phyloP scores from a whole-genome alignment of 2,797 vertebrate species.

The Acanthurus tractus region DNA sequence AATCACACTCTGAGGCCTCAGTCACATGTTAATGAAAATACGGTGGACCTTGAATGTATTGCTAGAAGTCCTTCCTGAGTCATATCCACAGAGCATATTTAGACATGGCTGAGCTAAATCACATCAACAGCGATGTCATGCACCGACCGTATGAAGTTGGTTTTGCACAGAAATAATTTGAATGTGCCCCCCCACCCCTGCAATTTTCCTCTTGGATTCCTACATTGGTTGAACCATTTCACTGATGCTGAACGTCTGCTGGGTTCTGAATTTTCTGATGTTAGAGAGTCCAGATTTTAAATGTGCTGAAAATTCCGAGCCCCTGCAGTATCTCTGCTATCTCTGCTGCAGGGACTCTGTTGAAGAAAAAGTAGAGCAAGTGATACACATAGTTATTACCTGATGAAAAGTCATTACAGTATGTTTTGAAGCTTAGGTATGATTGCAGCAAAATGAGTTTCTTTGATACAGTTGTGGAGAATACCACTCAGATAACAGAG shows the following conservation, averaged over 20 bases:
- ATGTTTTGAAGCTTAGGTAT: conserved; percentile 37
- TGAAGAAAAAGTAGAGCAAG: neutral
- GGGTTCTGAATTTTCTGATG: conserved; percentile 45
- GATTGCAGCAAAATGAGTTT: conserved; percentile 20
- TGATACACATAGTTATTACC: conserved; percentile 21
- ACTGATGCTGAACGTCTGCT: conserved; percentile 29
- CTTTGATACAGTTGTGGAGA: conserved; percentile 30
- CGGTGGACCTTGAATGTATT: conserved; percentile 65
- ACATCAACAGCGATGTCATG: conserved; percentile 69
- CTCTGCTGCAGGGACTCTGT: conserved; percentile 14
- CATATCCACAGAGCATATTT: conserved; percentile 58
- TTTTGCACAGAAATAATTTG: conserved; percentile 67
- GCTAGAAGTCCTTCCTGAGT: conserved; percentile 63
- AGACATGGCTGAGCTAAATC: conserved; percentile 68
- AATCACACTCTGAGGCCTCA: conserved; percentile 66
- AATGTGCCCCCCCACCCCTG: conserved; percentile 33
- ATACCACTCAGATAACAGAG: conserved; percentile 38
- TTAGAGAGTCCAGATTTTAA: conserved; percentile 38
- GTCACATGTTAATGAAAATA: conserved; percentile 77
- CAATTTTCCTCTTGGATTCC: conserved; percentile 46
- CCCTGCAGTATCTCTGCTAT: conserved; percentile 30
- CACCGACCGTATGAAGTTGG: conserved; percentile 44
- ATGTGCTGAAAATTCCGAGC: conserved; percentile 17
- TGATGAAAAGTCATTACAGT: conserved; percentile 35
- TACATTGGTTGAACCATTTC: conserved; percentile 34